Evolutionary conservation across 2,797 vertebrate genomes (phyloP).

Genomic region (Epinephelus awoara): DNA sequence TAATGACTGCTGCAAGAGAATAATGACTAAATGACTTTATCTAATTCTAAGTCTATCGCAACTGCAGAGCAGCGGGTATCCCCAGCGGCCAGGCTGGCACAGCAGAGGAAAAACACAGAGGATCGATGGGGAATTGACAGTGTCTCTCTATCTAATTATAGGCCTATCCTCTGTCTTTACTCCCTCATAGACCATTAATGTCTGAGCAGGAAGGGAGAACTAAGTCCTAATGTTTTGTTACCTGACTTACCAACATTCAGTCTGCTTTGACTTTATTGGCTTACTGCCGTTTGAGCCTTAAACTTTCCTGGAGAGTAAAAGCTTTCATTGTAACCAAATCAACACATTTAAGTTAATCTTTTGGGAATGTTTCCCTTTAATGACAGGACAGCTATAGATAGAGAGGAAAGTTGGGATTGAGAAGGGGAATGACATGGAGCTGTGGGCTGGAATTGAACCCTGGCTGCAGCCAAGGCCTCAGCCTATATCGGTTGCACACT

Average conservation of each 20-base stretch:
- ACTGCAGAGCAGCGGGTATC: conserved; percentile 41
- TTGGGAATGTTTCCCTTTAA: too few species aligned
- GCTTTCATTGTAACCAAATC: background rate
- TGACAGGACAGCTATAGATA: too few species aligned
- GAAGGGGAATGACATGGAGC: too few species aligned
- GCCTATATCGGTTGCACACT: too few species aligned
- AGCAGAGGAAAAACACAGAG: conserved; percentile 50
- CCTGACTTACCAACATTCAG: background rate
- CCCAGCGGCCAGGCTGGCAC: conserved; percentile 30
- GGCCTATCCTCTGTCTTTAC: conserved; percentile 36
- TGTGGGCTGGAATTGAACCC: too few species aligned
- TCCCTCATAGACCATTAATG: conserved; percentile 39
- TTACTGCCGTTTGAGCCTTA: background rate
- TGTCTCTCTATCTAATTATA: conserved; percentile 67
- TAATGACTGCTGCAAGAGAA: conserved; percentile 38
- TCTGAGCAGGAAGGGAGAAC: conserved; percentile 16
- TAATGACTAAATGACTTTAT: conserved; percentile 44
- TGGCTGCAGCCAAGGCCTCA: too few species aligned
- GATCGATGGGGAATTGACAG: conserved; percentile 69
- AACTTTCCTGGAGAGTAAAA: background rate
- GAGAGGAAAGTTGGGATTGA: too few species aligned
- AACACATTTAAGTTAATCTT: too few species aligned
- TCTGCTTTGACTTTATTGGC: background rate
- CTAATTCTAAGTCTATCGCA: conserved; percentile 34
- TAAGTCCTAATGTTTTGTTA: conserved; percentile 28